These are phyloP conservation scores for Calameuta filiformis DNA, from an alignment of 2,888 invertebrate genomes.

Conservation along the genomic window DNA sequence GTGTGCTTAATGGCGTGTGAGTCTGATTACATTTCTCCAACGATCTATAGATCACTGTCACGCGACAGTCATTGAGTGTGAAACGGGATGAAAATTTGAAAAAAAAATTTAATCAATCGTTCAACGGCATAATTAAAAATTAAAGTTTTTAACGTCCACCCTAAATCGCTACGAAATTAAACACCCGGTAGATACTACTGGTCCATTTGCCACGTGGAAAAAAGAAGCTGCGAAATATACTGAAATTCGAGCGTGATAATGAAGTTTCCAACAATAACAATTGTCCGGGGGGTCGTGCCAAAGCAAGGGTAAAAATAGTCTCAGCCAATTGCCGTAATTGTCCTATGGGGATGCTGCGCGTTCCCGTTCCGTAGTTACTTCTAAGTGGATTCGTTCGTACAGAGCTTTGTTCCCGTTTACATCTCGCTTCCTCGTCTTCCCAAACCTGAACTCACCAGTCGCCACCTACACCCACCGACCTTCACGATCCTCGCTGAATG, in stretches of 20 bases:
- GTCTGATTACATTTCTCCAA: constrained; percentile 24
- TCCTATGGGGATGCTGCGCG: constrained; percentile 15
- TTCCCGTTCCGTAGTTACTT: constrained; percentile 15
- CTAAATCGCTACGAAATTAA: not conserved
- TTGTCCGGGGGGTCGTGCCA: constrained; percentile 18
- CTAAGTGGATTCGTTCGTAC: constrained; percentile 36
- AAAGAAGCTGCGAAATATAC: not conserved
- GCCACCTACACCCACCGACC: not conserved
- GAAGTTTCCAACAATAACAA: constrained; percentile 36
- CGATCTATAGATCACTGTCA: not conserved
- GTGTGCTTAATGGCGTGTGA: constrained; percentile 12
- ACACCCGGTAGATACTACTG: constrained; percentile 25
- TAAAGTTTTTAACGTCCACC: not conserved
- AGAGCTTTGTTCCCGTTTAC: constrained; percentile 24
- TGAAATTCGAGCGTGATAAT: constrained; percentile 22
- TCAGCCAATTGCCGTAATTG: constrained; percentile 37
- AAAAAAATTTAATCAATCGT: not conserved
- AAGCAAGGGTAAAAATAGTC: constrained; percentile 32
- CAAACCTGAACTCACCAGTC: not conserved
- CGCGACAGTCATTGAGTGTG: not conserved
- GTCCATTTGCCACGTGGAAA: constrained; percentile 8
- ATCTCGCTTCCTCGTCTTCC: constrained; percentile 11
- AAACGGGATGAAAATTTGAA: not conserved
- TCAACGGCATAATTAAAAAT: not conserved
- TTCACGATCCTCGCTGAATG: constrained; percentile 5